A percentile compares a stretch with the other conserved stretches of the same genome.
These are phyloP conservation scores for Copidosoma floridanum DNA, from an alignment of 1,140 invertebrate genomes.

Conservation along the genomic window DNA sequence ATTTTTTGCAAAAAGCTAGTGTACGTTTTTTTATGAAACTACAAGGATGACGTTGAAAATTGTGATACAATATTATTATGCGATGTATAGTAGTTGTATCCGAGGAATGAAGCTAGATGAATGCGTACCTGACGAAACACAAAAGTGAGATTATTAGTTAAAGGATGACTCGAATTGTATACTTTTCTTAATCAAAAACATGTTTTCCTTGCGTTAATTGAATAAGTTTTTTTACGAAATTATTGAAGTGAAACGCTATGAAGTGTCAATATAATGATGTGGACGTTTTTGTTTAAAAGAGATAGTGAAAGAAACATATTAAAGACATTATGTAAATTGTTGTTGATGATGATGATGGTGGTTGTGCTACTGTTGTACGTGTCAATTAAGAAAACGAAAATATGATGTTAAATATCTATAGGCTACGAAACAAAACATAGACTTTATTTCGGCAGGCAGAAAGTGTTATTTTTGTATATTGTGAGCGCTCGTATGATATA, in stretches of 20 bases:
- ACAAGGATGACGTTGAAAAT: conserved; percentile 2
- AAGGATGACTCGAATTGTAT: not conserved
- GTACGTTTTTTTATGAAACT: conserved; percentile 25
- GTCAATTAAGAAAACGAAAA: conserved; percentile 18
- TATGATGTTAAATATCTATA: too few species aligned
- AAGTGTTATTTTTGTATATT: too few species aligned
- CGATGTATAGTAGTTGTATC: not conserved
- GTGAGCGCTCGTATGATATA: too few species aligned
- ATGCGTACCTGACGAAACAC: not conserved
- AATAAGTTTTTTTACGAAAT: not conserved
- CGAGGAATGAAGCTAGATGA: not conserved
- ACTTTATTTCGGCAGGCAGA: too few species aligned
- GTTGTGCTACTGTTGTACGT: not conserved
- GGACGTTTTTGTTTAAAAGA: not conserved
- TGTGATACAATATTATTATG: conserved; percentile 9
- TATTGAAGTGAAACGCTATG: not conserved
- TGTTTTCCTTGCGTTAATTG: too few species aligned
- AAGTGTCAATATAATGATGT: not conserved
- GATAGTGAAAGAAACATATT: too few species aligned
- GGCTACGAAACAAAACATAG: too few species aligned
- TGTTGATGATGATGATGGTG: conserved; percentile 2
- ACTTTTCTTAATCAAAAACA: not conserved
- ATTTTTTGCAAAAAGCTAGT: conserved; percentile 22
- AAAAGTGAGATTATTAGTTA: not conserved
- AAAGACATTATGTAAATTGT: too few species aligned